Conservation (phyloP, 2,888 invertebrate genomes). For the Cheilosia variabilis region DNA sequence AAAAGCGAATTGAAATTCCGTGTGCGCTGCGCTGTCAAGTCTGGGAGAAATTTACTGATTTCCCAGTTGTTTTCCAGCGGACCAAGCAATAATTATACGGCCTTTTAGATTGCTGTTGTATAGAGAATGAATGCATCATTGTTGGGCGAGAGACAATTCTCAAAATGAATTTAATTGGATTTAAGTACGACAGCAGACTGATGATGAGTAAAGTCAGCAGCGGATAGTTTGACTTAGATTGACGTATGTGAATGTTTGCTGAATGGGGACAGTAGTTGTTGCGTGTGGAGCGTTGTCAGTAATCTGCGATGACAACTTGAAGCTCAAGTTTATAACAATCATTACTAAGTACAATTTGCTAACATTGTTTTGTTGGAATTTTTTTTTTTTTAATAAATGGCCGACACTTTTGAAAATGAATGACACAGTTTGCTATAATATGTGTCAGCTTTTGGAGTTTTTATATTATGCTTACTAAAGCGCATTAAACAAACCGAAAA, state of each 20-base stretch:
- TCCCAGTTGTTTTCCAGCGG: conserved; percentile 2
- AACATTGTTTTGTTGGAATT: conserved; percentile 5
- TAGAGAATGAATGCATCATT: conserved; percentile 28
- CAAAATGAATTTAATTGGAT: conserved; percentile 43
- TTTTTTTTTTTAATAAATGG: neutral
- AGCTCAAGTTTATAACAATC: conserved; percentile 23
- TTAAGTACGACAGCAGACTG: conserved; percentile 36
- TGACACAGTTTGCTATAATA: no score
- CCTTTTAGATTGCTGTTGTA: neutral
- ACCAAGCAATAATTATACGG: conserved; percentile 3
- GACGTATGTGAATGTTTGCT: conserved; percentile 21
- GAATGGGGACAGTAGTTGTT: conserved; percentile 16
- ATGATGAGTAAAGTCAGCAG: conserved; percentile 28
- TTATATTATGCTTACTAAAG: no score
- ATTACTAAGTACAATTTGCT: conserved; percentile 15
- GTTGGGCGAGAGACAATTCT: conserved; percentile 9
- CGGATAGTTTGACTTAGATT: conserved; percentile 27
- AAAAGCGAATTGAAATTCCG: conserved; percentile 24
- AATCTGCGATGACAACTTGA: neutral
- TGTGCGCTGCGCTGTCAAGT: conserved; percentile 10
- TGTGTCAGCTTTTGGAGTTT: no score
- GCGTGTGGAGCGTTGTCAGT: conserved; percentile 24
- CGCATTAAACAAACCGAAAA: neutral
- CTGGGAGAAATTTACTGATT: conserved; percentile 31
- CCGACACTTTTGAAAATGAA: no score